Base-by-base conservation (phyloP, 2,888 invertebrate genomes). In the Octonoba sinensis region DNA sequence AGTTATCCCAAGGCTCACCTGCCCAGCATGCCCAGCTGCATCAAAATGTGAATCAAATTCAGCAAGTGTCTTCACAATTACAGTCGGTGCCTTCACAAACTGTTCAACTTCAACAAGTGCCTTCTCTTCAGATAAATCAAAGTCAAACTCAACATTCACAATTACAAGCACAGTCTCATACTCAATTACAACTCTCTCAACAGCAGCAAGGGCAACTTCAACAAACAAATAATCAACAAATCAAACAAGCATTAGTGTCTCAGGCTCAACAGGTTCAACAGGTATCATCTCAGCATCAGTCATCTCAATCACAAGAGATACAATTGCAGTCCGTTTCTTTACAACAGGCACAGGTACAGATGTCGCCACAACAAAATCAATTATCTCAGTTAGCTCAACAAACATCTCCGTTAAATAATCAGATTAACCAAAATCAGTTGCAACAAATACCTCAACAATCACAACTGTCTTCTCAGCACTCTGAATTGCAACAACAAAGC, bases 1-100 rank as follows among this genome's bases (percentile, higher is more conserved):
- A 71, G 36, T 51, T 70, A n/a, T 44, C 56, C 3, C 79, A 79
- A 79, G 79, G 72, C 11, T 79, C 79, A 11, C 79, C 73, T 16
- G 67, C 65, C 12, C 69, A 60, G 16, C 76, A 76, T 67, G 62
- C 54, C 0, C 76, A 67, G 46, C 11, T 62, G 12, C 72, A 72
- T 24, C 67, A 57, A 54, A 16, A 44, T 56, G 18, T 44, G 1
- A 70, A 36, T 59, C 27, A 62, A 22, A 22, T 51, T 12, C 75
- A 75, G 57, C 82, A 59, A 54, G 51, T 67, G 15, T 57, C 67
- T 36, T 69, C 66, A 20, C 75, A 62, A 12, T 15, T 71, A 18
- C 65, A 56, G 47, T 70, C 64, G 47, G 51, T 66, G 51, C 65
- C 65, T 66, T 49, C 49, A 66, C 65, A 66, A 27, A 27, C 27